A percentile compares a stretch with the other conserved stretches of the same genome.
Evolutionary conservation across 2,113 vertebrate species (phyloP).

Genomic region (Brachirus orientalis): DNA sequence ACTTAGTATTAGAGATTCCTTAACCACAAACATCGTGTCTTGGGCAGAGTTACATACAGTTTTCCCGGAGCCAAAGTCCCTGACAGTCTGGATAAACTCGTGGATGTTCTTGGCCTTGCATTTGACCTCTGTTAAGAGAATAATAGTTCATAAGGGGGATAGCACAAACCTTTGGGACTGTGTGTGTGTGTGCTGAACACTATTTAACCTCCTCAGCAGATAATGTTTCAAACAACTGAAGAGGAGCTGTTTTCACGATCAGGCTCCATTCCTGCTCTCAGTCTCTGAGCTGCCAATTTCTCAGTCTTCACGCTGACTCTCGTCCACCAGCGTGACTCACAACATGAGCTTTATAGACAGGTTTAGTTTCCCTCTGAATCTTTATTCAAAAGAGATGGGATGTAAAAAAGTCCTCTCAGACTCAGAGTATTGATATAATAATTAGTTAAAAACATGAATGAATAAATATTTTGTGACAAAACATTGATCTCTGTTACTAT

Average conservation of each 20-base stretch:
- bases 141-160: too few relatives aligned
- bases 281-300: not conserved
- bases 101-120: not conserved
- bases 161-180: not conserved
- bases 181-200: not conserved
- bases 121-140: not conserved
- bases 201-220: not conserved
- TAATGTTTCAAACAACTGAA: not conserved
- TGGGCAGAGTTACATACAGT: not conserved
- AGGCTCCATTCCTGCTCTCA: not conserved
- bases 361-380: constrained; percentile 2
- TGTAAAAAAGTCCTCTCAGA: too few relatives aligned
- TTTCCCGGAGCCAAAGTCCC: not conserved
- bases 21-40: not conserved
- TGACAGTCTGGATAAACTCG: not conserved
- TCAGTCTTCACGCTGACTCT: constrained; percentile 9
- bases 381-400: too few relatives aligned
- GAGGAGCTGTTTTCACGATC: not conserved
- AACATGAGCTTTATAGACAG: not conserved
- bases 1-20: too few relatives aligned
- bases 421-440: too few relatives aligned
- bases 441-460: too few relatives aligned
- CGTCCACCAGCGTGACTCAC: not conserved
- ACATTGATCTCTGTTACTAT: too few relatives aligned
- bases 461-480: too few relatives aligned